These are phyloP conservation scores for Metellina segmentata DNA, from an alignment of 2,888 invertebrate genomes.

Conservation along the genomic window DNA sequence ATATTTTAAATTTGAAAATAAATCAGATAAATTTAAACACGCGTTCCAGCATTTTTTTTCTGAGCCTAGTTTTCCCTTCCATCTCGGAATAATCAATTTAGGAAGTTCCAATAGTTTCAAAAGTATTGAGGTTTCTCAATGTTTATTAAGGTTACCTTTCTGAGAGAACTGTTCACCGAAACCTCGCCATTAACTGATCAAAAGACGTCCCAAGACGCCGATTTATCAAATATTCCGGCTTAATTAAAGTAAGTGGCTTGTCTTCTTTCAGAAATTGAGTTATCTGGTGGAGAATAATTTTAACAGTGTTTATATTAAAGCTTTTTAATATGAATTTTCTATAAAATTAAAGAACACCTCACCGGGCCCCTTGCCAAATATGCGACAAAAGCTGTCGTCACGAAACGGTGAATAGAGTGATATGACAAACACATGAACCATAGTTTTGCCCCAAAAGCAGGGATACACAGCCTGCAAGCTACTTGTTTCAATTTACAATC, in stretches of 20 bases:
- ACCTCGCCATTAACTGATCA: neutral
- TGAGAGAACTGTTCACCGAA: neutral
- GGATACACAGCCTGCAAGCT: too few relatives aligned
- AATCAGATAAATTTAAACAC: neutral
- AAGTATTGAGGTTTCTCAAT: neutral
- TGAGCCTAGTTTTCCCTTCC: neutral
- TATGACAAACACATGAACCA: too few relatives aligned
- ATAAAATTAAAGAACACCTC: too few relatives aligned
- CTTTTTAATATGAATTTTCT: too few relatives aligned
- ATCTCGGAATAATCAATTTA: neutral
- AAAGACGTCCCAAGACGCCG: neutral
- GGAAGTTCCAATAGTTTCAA: neutral
- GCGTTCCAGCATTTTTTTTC: neutral
- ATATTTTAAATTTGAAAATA: too few relatives aligned
- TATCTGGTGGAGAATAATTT: neutral
- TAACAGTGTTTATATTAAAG: neutral
- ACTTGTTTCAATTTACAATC: too few relatives aligned
- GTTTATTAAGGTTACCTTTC: neutral
- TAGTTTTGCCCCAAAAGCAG: too few relatives aligned
- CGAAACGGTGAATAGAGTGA: too few relatives aligned
- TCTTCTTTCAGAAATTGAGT: slow-evolving; percentile 4
- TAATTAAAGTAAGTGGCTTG: slow-evolving; percentile 12
- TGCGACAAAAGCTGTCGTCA: too few relatives aligned
- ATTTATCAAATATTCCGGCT: slow-evolving; percentile 6
- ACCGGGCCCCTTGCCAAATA: too few relatives aligned